Base-by-base conservation (phyloP, 2,113 vertebrate genomes). In the Helogale parvula region DNA sequence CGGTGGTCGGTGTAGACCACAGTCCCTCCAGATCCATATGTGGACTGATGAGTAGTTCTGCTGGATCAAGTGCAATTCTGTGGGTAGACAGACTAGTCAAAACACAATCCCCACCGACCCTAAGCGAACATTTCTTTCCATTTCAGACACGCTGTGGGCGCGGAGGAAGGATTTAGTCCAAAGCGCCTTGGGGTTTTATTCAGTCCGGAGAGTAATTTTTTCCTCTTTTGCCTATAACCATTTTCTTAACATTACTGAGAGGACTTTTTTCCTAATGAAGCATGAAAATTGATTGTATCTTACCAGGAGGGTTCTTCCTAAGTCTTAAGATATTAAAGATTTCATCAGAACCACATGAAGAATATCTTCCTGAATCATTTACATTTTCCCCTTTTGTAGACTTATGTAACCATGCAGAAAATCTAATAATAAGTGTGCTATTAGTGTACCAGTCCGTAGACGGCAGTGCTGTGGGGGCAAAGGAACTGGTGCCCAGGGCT, bases 371-470 rank as follows among this genome's bases (percentile, higher is more conserved):
- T 98, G 98, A 99, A 98, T 99, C 98, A 98, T 99, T 99, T 99
- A 98, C 98, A 98, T 99, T 98, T 98, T 98, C 96, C 97, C 95
- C 96, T 98, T 98, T 98, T 98, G 96, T 97, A 94, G 98, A 96
- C 98, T 99, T 99, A 98, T 99, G 98, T 99, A 99, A 99, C 98
- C 98, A 98, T 99, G 98, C 98, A 99, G 98, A 99, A 99, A 99
- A 99, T 99, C 98, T 99, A 99, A 99, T 99, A 98, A 99, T 99
- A 99, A 99, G 97, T 98, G 97, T 98, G 98, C 98, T 98, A 97
- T 98, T 98, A 98, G 98, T 95, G 98, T 97, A 97, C 98, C 97
- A 95, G 98, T 92, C 98, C 93, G 94, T 97, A 98, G 98, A 95
- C 98, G 87, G 97, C 97, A 72, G 93, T 95, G 95, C 98, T 90